Conservation (phyloP, 2,888 invertebrate genomes). For the Drosophila parthenogenetica region DNA sequence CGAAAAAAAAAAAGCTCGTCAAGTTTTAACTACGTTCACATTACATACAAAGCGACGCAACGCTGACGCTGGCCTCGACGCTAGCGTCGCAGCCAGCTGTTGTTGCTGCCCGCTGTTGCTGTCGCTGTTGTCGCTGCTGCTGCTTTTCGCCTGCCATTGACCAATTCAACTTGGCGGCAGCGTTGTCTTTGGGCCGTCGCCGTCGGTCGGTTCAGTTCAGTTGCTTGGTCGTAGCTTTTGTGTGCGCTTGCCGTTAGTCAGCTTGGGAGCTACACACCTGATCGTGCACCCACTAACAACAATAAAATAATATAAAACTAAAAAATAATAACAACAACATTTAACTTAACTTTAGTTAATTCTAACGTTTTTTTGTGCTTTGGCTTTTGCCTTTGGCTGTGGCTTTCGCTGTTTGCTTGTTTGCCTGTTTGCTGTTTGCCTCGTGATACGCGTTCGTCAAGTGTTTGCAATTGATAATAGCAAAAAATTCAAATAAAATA, state of each 20-base stretch:
- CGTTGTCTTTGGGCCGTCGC: constrained; percentile 58
- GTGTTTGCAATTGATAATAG: constrained; percentile 69
- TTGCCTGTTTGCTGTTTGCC: constrained; percentile 40
- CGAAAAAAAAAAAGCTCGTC: constrained; percentile 60
- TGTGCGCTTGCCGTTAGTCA: constrained; percentile 68
- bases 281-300: constrained; percentile 43
- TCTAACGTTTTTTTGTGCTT: constrained; percentile 19
- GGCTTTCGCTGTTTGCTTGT: not conserved
- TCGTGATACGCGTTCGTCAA: constrained; percentile 59
- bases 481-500: constrained; percentile 19
- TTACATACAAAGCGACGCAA: constrained; percentile 44
- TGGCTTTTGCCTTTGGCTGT: constrained; percentile 3
- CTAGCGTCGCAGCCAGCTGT: constrained; percentile 23
- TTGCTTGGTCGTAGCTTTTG: constrained; percentile 69
- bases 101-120: constrained; percentile 24
- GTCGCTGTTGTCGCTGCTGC: constrained; percentile 21
- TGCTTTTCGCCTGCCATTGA: constrained; percentile 54
- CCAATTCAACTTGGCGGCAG: constrained; percentile 60
- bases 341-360: constrained; percentile 5
- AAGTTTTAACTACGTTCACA: constrained; percentile 68
- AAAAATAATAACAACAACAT: not conserved
- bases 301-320: not conserved
- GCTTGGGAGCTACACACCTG: constrained; percentile 38
- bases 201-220: constrained; percentile 53
- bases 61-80: constrained; percentile 37